These are phyloP conservation scores for Tetragnatha montana DNA, from an alignment of 2,888 invertebrate genomes.

Conservation along the genomic window DNA sequence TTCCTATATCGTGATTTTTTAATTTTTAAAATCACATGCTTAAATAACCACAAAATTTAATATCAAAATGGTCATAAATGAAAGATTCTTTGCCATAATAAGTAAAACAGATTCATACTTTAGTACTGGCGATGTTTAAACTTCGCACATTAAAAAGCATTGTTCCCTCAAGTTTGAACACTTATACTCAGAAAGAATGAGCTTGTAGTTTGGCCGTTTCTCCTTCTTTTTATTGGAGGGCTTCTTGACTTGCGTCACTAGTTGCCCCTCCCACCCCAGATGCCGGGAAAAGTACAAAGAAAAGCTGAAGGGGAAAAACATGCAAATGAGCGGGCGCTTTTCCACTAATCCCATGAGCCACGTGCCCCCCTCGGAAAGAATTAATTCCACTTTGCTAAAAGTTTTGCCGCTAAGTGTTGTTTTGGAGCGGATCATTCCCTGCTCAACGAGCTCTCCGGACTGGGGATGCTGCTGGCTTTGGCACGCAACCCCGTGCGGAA, in stretches of 20 bases:
- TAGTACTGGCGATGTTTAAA: neutral
- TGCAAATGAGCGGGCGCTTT: conserved; percentile 51
- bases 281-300: conserved; percentile 19
- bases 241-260: conserved; percentile 29
- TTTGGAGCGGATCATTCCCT: conserved; percentile 10
- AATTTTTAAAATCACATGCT: no score
- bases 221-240: neutral
- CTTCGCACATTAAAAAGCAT: neutral
- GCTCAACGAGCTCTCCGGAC: no score
- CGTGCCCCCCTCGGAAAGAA: conserved; percentile 47
- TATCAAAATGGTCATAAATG: no score
- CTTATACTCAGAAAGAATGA: neutral
- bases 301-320: conserved; percentile 37
- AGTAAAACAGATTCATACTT: no score
- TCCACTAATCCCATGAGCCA: conserved; percentile 40
- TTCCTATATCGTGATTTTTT: no score
- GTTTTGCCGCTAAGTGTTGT: conserved; percentile 22
- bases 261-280: conserved; percentile 13
- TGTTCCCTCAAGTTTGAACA: neutral
- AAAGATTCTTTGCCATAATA: no score
- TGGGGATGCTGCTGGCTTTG: no score
- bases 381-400: conserved; percentile 52
- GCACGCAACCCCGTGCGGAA: no score
- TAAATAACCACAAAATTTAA: no score
- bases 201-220: neutral